Base-by-base conservation (phyloP, 2,797 vertebrate species). In the Labeo calbasu region DNA sequence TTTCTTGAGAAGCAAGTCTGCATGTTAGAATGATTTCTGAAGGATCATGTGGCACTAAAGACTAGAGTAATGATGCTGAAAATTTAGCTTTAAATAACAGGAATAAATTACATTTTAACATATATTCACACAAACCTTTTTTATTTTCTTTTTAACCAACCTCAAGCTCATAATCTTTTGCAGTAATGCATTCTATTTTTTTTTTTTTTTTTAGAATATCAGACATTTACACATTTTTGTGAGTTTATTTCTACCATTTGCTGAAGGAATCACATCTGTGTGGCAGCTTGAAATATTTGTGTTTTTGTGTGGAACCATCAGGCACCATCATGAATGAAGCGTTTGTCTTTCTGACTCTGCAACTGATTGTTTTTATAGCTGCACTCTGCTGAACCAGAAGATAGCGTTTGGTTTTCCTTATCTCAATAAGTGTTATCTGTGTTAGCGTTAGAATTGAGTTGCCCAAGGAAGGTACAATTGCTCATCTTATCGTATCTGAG, bases 281-380 rank as follows among this genome's bases (percentile, higher is more conserved):
- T 83, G 65, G 84, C 84, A 81, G 82, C 88, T 88, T 91, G 90
- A 92, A 82, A 91, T 89, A 88, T 90, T 90, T 91, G 87, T 91
- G 87, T 90, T 92, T 81, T 92, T 90, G 83, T 88, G 63, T 89
- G 89, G 91, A 93, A 93, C 72, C 51, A 92, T 90, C 87, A 83
- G 90, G 92, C 86, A 89, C 91, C 91, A 88, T 63, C 55, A 63
- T 81, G 92, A 93, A 71, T 79, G 36, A 86, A 93, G 86, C 86
- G 87, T 92, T 76, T 81, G 90, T 92, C 86, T 85, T 85, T 93
- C 88, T 91, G 87, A 90, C 87, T 88, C 77, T 87, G 23, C 28
- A 77, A 71, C 65, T 76, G 61, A 46, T 28, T 53, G 70, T 72
- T 76, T 77, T 48, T 61, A 25, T 87, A 92, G 85, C n/a, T 77